phyloP scores from a whole-genome alignment of 2,888 invertebrate species.

The Heliconius cydno region DNA sequence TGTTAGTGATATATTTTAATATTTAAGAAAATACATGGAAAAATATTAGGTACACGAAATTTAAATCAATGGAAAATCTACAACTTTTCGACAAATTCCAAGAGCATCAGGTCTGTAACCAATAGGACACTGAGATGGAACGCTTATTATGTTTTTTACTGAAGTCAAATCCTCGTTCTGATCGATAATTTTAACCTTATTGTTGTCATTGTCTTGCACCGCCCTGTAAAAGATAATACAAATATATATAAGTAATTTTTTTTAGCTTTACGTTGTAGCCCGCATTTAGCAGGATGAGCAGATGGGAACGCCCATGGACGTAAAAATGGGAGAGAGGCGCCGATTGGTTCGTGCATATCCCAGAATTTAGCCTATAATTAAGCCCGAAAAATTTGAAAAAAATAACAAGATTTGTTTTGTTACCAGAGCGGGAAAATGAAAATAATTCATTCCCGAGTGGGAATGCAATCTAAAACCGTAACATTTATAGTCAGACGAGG shows the following conservation, averaged over 20 bases:
- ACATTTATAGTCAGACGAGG: too few relatives aligned
- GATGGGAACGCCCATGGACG: too few relatives aligned
- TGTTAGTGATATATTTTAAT: neutral
- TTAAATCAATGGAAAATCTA: constrained; percentile 7
- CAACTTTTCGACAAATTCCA: constrained; percentile 58
- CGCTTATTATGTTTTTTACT: constrained; percentile 42
- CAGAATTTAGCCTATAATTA: too few relatives aligned
- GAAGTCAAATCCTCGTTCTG: neutral
- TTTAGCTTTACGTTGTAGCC: neutral
- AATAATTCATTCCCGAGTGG: too few relatives aligned
- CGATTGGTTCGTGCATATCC: too few relatives aligned
- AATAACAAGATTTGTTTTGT: too few relatives aligned
- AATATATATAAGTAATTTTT: neutral
- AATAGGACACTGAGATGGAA: constrained; percentile 64
- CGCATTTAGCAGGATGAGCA: neutral
- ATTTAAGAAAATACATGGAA: neutral
- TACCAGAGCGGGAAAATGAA: too few relatives aligned
- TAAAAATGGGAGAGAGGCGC: too few relatives aligned
- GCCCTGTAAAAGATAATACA: neutral
- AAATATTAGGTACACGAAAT: neutral
- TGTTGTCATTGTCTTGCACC: neutral
- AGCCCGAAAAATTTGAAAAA: too few relatives aligned
- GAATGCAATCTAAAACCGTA: too few relatives aligned
- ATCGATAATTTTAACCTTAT: neutral
- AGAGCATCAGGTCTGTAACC: constrained; percentile 65